Conservation (phyloP, 1,140 invertebrate species). For the Cepaea nemoralis region DNA sequence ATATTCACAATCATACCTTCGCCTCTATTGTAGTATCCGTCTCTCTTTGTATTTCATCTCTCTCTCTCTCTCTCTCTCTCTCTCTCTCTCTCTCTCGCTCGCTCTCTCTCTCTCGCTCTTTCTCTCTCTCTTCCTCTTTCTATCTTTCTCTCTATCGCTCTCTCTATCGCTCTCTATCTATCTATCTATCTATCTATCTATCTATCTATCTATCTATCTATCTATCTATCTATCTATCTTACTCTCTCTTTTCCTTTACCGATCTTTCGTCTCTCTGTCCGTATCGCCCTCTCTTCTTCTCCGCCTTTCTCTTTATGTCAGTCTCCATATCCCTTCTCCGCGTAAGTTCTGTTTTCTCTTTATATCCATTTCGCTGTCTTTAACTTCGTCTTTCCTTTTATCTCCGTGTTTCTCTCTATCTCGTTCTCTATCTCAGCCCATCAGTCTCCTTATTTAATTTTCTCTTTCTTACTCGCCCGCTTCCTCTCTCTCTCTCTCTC, state of each 20-base stretch:
- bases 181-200: not conserved
- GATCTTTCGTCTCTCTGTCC: not conserved
- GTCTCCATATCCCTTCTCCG: not conserved
- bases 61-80: too few species aligned
- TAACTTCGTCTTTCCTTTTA: not conserved
- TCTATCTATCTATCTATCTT: not conserved
- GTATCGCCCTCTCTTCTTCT: not conserved
- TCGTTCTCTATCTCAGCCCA: not conserved
- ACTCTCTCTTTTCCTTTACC: not conserved
- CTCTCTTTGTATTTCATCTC: too few species aligned
- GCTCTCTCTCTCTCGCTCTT: too few species aligned
- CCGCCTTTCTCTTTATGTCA: too few species aligned
- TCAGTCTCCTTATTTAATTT: not conserved
- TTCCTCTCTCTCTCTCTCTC: not conserved
- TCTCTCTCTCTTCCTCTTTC: too few species aligned
- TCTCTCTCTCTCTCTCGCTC: too few species aligned
- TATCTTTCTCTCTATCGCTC: too few species aligned
- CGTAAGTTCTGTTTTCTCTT: not conserved
- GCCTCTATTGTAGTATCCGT: too few species aligned
- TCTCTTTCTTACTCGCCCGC: not conserved
- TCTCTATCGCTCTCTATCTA: too few species aligned
- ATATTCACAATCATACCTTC: too few species aligned
- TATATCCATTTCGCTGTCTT: not conserved
- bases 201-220: conserved; percentile 4
- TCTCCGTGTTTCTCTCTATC: not conserved